phyloP scores from a whole-genome alignment of 2,113 vertebrate genomes.

The Parotia lawesii region DNA sequence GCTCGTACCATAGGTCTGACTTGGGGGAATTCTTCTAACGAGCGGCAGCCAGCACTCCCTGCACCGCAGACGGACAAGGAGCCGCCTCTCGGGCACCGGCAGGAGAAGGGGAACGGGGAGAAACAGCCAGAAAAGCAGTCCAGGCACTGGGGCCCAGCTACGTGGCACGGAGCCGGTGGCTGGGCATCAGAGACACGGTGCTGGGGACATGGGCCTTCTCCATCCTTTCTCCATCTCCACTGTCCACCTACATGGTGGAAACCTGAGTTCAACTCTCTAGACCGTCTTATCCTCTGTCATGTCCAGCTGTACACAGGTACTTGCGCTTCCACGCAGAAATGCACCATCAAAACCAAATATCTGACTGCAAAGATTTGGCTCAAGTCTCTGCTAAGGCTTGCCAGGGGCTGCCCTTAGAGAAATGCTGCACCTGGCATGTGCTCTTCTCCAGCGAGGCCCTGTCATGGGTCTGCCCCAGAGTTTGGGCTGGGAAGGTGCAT shows the following conservation, averaged over 20 bases:
- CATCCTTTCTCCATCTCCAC: background rate
- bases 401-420: background rate
- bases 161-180: rapidly evolving
- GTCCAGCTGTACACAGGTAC: rapidly evolving
- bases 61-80: background rate
- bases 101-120: background rate
- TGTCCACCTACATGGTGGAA: rapidly evolving
- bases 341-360: background rate
- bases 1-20: slow-evolving; percentile 70
- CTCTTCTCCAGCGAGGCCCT: background rate
- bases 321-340: rapidly evolving
- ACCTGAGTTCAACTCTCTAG: rapidly evolving
- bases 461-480: background rate
- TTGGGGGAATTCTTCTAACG: slow-evolving; percentile 63
- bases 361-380: background rate
- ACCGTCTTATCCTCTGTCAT: background rate
- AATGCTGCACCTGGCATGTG: background rate
- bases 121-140: slow-evolving; percentile 14
- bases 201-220: background rate
- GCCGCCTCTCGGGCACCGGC: background rate
- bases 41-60: slow-evolving; percentile 49
- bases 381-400: background rate
- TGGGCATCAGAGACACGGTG: background rate
- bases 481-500: background rate
- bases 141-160: background rate